These are phyloP conservation scores for Spatula versicolor DNA, from an alignment of 2,797 vertebrate species.

Conservation along the genomic window DNA sequence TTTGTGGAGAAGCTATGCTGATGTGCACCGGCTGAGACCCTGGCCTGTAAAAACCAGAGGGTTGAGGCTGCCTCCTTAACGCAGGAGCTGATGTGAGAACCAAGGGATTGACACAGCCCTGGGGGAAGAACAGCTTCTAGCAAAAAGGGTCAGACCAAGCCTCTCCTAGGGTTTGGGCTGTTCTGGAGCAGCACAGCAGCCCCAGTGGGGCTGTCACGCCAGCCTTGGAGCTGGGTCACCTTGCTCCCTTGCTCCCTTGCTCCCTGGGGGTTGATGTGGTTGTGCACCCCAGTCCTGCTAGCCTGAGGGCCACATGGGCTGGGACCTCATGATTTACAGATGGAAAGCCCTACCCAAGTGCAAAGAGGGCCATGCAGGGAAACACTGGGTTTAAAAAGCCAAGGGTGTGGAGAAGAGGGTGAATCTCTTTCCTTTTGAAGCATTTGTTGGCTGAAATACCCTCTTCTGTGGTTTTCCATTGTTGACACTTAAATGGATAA, in stretches of 20 bases:
- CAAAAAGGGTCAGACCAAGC: neutral
- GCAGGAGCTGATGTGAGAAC: fast-evolving
- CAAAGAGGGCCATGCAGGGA: neutral
- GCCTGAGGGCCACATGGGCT: neutral
- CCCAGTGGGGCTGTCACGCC: fast-evolving
- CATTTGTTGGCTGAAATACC: neutral
- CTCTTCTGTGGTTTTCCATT: neutral
- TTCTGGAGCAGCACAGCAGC: fast-evolving
- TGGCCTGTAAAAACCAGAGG: neutral
- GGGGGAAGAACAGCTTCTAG: neutral
- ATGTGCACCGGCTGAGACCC: neutral
- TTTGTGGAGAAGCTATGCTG: neutral
- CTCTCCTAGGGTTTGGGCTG: neutral
- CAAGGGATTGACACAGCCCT: fast-evolving
- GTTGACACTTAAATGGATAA: constrained; percentile 9
- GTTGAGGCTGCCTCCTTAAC: fast-evolving
- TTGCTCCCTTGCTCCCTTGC: fast-evolving
- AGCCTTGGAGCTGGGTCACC: neutral
- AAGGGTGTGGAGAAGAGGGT: neutral
- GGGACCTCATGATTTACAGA: neutral
- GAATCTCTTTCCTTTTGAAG: neutral
- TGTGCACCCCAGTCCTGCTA: neutral
- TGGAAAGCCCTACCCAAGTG: neutral
- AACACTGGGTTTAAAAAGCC: neutral
- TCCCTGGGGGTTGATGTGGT: neutral